A percentile compares a stretch with the other conserved stretches of the same genome.
Conservation (phyloP, 2,113 vertebrate genomes). For the Syrrhaptes paradoxus region DNA sequence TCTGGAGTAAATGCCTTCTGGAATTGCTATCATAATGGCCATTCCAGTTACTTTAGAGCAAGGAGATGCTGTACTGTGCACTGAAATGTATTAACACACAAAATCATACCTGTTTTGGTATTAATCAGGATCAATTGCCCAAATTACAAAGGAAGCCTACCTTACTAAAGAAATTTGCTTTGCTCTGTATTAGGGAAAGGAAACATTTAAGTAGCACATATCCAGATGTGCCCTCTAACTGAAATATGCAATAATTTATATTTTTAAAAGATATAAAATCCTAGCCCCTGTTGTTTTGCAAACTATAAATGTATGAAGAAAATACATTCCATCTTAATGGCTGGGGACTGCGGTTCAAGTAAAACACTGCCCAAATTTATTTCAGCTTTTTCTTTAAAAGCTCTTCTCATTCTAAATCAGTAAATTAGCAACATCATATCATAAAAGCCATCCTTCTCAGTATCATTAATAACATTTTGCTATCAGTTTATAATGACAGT, state of each 20-base stretch:
- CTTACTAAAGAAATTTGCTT: neutral
- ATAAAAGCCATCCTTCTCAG: neutral
- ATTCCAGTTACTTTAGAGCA: neutral
- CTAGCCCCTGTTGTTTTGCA: neutral
- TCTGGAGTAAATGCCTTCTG: neutral
- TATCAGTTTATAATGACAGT: neutral
- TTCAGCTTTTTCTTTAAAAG: neutral
- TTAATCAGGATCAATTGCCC: neutral
- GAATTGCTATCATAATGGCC: neutral
- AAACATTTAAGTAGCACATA: neutral
- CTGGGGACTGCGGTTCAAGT: neutral
- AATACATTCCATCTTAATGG: neutral
- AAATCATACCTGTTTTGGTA: neutral
- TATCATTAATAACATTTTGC: neutral
- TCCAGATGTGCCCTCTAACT: neutral
- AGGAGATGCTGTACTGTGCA: neutral
- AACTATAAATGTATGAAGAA: neutral
- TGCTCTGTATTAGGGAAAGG: neutral
- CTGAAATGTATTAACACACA: neutral
- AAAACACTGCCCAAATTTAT: neutral
- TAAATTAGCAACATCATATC: neutral
- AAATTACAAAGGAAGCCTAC: neutral
- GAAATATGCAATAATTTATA: neutral
- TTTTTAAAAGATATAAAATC: neutral
- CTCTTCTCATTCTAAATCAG: neutral